Conservation (phyloP, 2,797 vertebrate species). For the Protosalanx chinensis region DNA sequence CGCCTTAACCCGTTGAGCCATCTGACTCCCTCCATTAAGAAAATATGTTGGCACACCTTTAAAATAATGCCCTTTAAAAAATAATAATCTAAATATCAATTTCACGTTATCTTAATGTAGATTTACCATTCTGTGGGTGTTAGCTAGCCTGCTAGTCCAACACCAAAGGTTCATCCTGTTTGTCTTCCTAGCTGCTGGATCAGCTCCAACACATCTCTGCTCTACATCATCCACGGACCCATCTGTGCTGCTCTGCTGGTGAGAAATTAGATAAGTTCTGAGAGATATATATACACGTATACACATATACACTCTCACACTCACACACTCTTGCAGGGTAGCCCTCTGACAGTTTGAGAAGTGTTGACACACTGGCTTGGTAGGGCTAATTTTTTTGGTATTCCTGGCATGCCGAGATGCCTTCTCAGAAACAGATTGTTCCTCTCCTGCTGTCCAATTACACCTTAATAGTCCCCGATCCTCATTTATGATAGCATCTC, state of each 20-base stretch:
- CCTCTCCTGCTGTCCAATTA: neutral
- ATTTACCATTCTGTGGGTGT: neutral
- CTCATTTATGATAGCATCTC: neutral
- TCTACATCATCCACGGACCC: conserved; percentile 96
- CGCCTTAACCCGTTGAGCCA: too few relatives aligned
- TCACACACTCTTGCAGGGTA: too few relatives aligned
- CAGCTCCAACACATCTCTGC: conserved; percentile 92
- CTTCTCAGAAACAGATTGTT: too few relatives aligned
- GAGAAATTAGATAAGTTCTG: conserved; percentile 40
- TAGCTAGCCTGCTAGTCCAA: conserved; percentile 14
- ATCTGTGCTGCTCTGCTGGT: conserved; percentile 96
- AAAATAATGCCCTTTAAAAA: neutral
- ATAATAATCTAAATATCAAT: neutral
- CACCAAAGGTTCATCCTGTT: conserved; percentile 8
- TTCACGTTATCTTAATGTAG: too few relatives aligned
- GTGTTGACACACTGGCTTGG: neutral
- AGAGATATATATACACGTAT: too few relatives aligned
- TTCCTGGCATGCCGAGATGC: neutral
- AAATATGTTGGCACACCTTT: neutral
- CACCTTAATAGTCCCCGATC: neutral
- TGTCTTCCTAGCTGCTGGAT: conserved; percentile 87
- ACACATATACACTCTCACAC: too few relatives aligned
- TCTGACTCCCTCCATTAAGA: too few relatives aligned
- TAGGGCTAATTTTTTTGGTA: neutral
- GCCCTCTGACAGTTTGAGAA: neutral